Evolutionary conservation across 2,113 vertebrate species (phyloP), one percentile per base, ranked within the genome.

Genomic region (Crotalus tigris): DNA sequence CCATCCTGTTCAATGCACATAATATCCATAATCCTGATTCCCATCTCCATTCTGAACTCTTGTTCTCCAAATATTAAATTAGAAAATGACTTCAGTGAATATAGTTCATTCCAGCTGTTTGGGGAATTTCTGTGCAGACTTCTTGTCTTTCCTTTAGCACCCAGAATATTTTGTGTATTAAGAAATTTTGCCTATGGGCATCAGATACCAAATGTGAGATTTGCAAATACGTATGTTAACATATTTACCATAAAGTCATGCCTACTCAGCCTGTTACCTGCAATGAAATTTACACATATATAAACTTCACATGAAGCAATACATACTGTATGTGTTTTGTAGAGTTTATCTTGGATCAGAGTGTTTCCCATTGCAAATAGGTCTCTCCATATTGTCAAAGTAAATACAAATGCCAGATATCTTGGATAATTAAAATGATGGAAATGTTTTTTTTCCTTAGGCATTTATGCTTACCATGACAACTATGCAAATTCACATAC

Each of bases 331-430:
- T 49, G 39, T 87, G 11, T 33, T 33, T 12, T 89, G 44, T 81
- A n/a, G 17, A 33, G 15, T n/a, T 89, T 12, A 46, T 49, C 54
- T 89, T 49, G n/a, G 21, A 58, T 53, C 17, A 17, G 26, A 58
- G n/a, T 12, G 39, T 86, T 91, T 87, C 44, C 81, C 90, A 55
- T 26, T 29, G 81, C 12, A 26, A 5, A 59, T 11, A 19, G 12
- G 57, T 57, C 61, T 53, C 0, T n/a, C 90, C 59, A 29, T 46
- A 0, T 0, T 46, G 85, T 23, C 81, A 9, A 29, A 0, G 5
- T 8, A 85, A 87, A 23, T 0, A 0, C 55, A 64, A 1, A n/a
- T 0, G 0, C 0, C 64, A 58, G 2, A 24, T 0, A 0, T 0
- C 0, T 21, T 29, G 24, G 58, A 5, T 85, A 85, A 57, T 33